Evolutionary conservation across 2,113 vertebrate species (phyloP), one percentile per base, ranked within the genome.

Genomic region (Zingel zingel): DNA sequence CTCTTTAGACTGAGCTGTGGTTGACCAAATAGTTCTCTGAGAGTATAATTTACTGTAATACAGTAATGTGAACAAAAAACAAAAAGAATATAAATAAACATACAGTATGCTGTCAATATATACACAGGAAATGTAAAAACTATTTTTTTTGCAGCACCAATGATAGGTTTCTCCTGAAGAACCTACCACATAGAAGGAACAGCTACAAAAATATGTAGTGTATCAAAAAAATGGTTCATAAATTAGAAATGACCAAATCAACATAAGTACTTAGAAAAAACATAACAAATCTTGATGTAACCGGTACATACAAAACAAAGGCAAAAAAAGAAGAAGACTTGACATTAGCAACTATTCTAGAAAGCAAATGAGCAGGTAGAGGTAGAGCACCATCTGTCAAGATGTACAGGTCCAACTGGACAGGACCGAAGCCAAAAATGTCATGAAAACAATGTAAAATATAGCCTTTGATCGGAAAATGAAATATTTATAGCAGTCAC

Each of bases 361-460:
- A 89, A 96, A 95, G 95, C 91, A 95, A 96, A 95, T 62, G 82
- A 91, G 63, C 81, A 95, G 96, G 88, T 89, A 93, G 98, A 99
- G 98, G 98, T 99, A 99, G 98, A 97, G 96, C 95, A 95, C 94
- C 96, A 95, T 97, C 90, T 87, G 93, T 95, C 94, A 94, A 96
- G 96, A 97, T 95, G 96, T 91, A 91, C 86, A 86, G 86, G 94
- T 95, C 96, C 95, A 58, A 33, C 62, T 85, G 81, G 73, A n/a
- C 80, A 80, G 93, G 94, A 96, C 94, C 90, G 78, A 62, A 90
- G 89, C 94, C 94, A 93, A 90, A 94, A 80, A 93, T 86, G 92
- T 48, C 80, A 92, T 95, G 92, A 93, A 88, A 93, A 93, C 92
- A 91, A 92, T 73, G 84, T 71, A 54, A 81, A 77, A 94, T 86